Evolutionary conservation across 2,888 invertebrate genomes (phyloP).

Genomic region (Cyrtodaria siliqua): DNA sequence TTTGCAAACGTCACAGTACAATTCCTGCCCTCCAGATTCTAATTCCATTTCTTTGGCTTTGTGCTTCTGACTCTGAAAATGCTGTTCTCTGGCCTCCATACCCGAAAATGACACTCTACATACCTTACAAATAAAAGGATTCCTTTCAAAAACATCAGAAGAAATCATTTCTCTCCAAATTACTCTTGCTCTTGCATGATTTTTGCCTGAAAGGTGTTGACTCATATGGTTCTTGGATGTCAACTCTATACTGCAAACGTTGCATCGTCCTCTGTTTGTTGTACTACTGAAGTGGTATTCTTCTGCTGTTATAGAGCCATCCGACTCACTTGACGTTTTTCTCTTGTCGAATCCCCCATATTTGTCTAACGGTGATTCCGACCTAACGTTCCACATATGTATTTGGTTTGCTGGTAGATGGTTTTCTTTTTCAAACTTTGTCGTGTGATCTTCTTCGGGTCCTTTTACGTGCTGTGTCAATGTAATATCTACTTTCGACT

Average conservation of each 20-base stretch:
- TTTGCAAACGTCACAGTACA: slow-evolving; percentile 72
- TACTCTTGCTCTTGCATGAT: slow-evolving; percentile 63
- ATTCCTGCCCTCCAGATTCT: slow-evolving; percentile 28
- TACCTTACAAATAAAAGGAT: slow-evolving; percentile 63
- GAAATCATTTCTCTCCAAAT: slow-evolving; percentile 12
- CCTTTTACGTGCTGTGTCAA: too few species aligned
- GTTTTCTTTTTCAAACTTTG: too few species aligned
- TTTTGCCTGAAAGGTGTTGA: slow-evolving; percentile 69
- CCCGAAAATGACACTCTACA: slow-evolving; percentile 75
- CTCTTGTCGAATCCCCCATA: too few species aligned
- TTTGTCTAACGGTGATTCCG: too few species aligned
- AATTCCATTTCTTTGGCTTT: slow-evolving; percentile 47
- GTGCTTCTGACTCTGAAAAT: slow-evolving; percentile 74
- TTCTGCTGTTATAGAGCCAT: too few species aligned
- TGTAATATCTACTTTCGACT: too few species aligned
- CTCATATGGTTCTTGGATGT: slow-evolving; percentile 63
- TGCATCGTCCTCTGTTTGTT: slow-evolving; percentile 60
- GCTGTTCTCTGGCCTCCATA: slow-evolving; percentile 72
- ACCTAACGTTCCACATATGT: too few species aligned
- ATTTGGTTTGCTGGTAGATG: too few species aligned
- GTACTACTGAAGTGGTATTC: background rate
- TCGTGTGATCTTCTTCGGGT: too few species aligned
- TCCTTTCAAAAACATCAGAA: slow-evolving; percentile 7
- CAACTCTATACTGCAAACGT: slow-evolving; percentile 65
- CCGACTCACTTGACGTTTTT: too few species aligned